Base-by-base conservation (phyloP, 2,888 invertebrate species). In the Cephus spinipes region DNA sequence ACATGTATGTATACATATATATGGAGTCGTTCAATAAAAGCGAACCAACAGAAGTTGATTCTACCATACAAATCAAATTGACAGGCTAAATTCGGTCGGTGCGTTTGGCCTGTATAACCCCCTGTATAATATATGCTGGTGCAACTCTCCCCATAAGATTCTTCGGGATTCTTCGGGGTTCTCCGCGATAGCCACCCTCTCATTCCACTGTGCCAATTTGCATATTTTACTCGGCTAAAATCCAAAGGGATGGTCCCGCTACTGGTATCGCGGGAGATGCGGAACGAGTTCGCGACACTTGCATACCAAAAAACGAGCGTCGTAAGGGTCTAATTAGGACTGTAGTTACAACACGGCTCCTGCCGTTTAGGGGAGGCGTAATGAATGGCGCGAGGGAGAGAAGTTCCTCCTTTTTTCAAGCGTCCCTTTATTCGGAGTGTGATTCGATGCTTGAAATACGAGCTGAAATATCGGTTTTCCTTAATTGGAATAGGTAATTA, bases 211-310 rank as follows among this genome's bases (percentile, higher is more conserved):
- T 80, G 83, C 82, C 80, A 88, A 90, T 90, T 90, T 90, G 88
- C 91, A 90, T 90, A 90, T 90, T 90, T 88, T 87, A 88, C 83
- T 85, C 86, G 86, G 87, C 23, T 83, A 84, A 87, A 86, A 85
- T 86, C 83, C 86, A 87, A 87, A 89, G 85, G 82, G 80, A 81
- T 78, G 77, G 80, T 84, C 86, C 84, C 83, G 81, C 80, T 79
- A 81, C 80, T 80, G 82, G 83, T 84, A 85, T 88, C 86, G 40
- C 40, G 23, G 85, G 85, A 80, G 85, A 85, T 80, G 81, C 79
- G 83, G 81, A 87, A 86, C 82, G 83, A 85, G 84, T 85, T 82
- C 82, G 83, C 82, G 82, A 83, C 80, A 84, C 83, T 83, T 81
- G 82, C 81, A 78, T 78, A 75, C 73, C 34, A 35, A 78, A 78